Evolutionary conservation across 2,113 vertebrate species (phyloP), one percentile per base, ranked within the genome.

Genomic region (Vulpes lagopus): DNA sequence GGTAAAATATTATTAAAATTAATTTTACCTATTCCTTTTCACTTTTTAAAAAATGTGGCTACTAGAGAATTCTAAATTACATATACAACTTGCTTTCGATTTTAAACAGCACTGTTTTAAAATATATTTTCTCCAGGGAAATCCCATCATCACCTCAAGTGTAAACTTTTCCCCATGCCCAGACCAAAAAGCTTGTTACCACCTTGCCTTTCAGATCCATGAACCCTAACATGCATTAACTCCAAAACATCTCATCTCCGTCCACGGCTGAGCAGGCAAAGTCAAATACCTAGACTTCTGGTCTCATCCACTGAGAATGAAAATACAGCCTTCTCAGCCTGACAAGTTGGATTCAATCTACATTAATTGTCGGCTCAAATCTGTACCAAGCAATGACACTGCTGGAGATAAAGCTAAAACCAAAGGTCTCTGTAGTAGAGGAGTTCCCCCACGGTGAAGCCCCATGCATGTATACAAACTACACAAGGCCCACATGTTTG

Each of bases 1-100:
- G 23, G n/a, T 76, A 96, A 93, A 93, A 76, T 30, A 32, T 80
- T 38, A 78, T 62, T 67, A 87, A 74, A 92, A 76, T 89, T 55
- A 74, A 85, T 76, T 57, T 91, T 69, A 73, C 49, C 73, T 73
- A 30, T 92, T 84, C 85, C 32, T 84, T 90, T 74, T 97, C 65
- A 49, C 60, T 88, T 71, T 35, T 71, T 62, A 30, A 74, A 94
- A 91, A 73, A 71, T 53, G 35, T 87, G 43, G 16, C 85, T 76
- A 55, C 20, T 82, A 65, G 74, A 73, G 84, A 85, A 95, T 57
- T 55, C 57, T 11, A 64, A 55, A 53, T 57, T 22, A n/a, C 5
- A 62, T 38, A 10, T 10, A 12, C 60, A 23, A 43, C 23, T 92
- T 81, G 27, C 8, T 93, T 81, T 91, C 73, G 86, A 49, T 69